A percentile compares a stretch with the other conserved stretches of the same genome.
phyloP scores from a whole-genome alignment of 37 sponge, comb jelly and placozoan species.

The Trichoplax adhaerens region DNA sequence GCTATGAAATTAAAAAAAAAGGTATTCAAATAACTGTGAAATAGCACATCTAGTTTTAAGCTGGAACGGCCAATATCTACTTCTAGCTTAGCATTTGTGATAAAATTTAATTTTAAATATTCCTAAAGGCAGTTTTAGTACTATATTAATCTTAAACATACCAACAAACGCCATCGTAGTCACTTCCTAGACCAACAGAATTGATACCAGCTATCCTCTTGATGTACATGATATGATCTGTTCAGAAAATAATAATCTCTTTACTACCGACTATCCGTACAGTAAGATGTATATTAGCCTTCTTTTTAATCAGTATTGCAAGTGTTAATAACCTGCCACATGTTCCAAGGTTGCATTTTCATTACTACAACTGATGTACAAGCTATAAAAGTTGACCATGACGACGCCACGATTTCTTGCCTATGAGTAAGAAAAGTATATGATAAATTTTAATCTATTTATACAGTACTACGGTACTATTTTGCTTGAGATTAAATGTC shows the following conservation, averaged over 20 bases:
- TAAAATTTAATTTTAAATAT: too few relatives aligned
- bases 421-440: slow-evolving; percentile 2
- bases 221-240: slow-evolving; percentile 65
- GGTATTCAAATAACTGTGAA: too few relatives aligned
- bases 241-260: too few relatives aligned
- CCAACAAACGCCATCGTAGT: slow-evolving; percentile 46
- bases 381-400: slow-evolving; percentile 50
- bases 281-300: neutral
- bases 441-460: neutral
- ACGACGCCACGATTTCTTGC: slow-evolving; percentile 40
- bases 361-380: slow-evolving; percentile 32
- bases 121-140: too few relatives aligned
- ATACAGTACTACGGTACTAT: too few relatives aligned
- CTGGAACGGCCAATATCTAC: too few relatives aligned
- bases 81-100: too few relatives aligned
- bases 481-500: too few relatives aligned
- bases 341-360: slow-evolving; percentile 20
- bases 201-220: slow-evolving; percentile 36
- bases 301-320: too few relatives aligned
- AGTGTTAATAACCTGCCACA: slow-evolving; percentile 34
- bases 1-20: slow-evolving; percentile 1
- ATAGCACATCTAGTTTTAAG: too few relatives aligned
- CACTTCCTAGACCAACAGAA: slow-evolving; percentile 55
- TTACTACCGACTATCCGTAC: neutral
- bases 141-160: slow-evolving; percentile 1